phyloP scores from a whole-genome alignment of 1,140 invertebrate genomes.

The Pseudoatta argentina region DNA sequence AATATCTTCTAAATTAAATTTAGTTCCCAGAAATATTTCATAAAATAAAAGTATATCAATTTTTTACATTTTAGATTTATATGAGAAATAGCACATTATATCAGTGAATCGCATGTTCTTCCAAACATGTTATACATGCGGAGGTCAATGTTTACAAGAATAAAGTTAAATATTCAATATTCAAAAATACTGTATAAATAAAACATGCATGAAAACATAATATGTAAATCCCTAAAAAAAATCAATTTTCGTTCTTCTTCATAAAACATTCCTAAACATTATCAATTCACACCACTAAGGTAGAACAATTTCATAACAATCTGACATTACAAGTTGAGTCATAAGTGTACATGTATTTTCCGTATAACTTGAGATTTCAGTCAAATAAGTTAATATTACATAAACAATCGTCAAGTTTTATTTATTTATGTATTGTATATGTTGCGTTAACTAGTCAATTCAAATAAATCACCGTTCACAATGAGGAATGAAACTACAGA shows the following conservation, averaged over 20 bases:
- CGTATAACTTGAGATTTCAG: background rate
- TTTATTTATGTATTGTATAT: background rate
- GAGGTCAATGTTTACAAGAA: background rate
- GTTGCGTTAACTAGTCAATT: background rate
- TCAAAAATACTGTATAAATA: background rate
- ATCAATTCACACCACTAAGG: background rate
- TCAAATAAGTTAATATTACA: background rate
- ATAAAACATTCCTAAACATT: background rate
- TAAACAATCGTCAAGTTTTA: background rate
- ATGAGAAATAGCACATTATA: background rate
- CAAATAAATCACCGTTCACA: background rate
- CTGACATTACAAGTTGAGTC: background rate
- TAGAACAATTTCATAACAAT: background rate
- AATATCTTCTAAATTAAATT: background rate
- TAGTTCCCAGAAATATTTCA: background rate
- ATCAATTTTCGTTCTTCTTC: background rate
- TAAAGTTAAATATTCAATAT: background rate
- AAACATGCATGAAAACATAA: background rate
- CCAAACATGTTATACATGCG: background rate
- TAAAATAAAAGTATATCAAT: background rate
- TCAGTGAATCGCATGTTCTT: background rate
- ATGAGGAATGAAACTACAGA: background rate
- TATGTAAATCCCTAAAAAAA: background rate
- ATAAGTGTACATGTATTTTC: background rate
- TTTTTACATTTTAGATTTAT: background rate